Conservation (phyloP, 1,140 invertebrate species). For the Batillaria attramentaria region DNA sequence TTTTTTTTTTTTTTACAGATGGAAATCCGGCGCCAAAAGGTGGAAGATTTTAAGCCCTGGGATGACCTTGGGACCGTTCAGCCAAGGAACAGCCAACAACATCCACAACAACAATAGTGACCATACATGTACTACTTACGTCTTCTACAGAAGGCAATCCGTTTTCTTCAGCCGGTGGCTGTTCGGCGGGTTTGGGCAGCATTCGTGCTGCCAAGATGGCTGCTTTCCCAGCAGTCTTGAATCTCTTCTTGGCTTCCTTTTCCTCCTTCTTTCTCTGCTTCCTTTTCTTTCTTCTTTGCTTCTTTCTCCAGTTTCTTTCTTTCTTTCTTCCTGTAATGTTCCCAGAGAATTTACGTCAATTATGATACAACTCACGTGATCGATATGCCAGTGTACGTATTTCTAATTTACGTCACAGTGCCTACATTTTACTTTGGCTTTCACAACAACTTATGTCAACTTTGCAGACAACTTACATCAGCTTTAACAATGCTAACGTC, state of each 20-base stretch:
- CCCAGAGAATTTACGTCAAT: neutral
- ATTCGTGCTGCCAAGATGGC: neutral
- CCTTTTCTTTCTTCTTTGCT: slow-evolving; percentile 7
- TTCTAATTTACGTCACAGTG: neutral
- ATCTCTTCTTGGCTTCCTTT: slow-evolving; percentile 15
- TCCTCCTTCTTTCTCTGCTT: slow-evolving; percentile 28
- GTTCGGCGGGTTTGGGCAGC: neutral
- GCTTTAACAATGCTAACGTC: no score
- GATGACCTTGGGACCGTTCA: no score
- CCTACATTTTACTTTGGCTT: neutral
- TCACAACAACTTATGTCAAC: neutral
- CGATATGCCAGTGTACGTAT: no score
- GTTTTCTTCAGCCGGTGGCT: no score
- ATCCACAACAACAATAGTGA: neutral
- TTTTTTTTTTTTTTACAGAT: no score
- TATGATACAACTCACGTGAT: neutral
- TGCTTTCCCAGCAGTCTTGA: neutral
- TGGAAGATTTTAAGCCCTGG: no score
- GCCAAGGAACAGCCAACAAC: no score
- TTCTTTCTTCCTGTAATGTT: slow-evolving; percentile 9
- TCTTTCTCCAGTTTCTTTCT: neutral
- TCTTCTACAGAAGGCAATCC: neutral
- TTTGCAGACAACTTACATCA: no score
- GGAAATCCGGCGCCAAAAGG: no score
- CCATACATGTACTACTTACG: neutral